Evolutionary conservation across 2,797 vertebrate genomes (phyloP).

Genomic region (Hipposideros larvatus): DNA sequence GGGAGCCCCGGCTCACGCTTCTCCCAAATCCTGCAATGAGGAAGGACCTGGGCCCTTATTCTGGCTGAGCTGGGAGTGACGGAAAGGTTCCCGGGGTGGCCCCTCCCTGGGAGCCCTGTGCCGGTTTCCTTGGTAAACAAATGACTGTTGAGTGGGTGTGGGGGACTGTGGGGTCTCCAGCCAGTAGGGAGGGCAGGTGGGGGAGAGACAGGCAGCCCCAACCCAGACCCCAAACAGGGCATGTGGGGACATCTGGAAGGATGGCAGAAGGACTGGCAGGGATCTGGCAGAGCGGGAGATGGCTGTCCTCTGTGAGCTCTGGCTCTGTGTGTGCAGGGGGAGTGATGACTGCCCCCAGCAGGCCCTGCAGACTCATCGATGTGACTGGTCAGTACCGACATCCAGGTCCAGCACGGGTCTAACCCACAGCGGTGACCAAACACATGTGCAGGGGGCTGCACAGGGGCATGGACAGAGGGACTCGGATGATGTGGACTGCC

Average conservation of each 20-base stretch:
- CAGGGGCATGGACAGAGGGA: background rate
- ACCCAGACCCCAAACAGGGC: background rate
- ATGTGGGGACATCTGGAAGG: rapidly evolving
- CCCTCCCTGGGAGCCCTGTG: background rate
- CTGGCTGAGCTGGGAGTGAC: no score
- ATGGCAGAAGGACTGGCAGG: background rate
- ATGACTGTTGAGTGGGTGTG: rapidly evolving
- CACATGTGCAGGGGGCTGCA: rapidly evolving
- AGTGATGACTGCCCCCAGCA: background rate
- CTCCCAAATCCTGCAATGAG: background rate
- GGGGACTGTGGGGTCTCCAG: rapidly evolving
- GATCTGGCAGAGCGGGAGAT: background rate
- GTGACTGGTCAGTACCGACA: background rate
- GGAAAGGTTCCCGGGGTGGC: background rate
- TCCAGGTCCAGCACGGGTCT: background rate
- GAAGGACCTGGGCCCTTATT: rapidly evolving
- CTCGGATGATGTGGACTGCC: rapidly evolving
- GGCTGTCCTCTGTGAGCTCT: rapidly evolving
- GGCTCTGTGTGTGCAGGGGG: background rate
- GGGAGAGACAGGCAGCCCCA: background rate
- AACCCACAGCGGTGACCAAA: background rate
- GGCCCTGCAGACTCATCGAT: rapidly evolving
- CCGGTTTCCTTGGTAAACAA: background rate
- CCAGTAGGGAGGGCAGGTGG: background rate
- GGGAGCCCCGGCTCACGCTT: background rate